These are phyloP conservation scores for Agrochola macilenta DNA, from an alignment of 2,888 invertebrate species.

Conservation along the genomic window DNA sequence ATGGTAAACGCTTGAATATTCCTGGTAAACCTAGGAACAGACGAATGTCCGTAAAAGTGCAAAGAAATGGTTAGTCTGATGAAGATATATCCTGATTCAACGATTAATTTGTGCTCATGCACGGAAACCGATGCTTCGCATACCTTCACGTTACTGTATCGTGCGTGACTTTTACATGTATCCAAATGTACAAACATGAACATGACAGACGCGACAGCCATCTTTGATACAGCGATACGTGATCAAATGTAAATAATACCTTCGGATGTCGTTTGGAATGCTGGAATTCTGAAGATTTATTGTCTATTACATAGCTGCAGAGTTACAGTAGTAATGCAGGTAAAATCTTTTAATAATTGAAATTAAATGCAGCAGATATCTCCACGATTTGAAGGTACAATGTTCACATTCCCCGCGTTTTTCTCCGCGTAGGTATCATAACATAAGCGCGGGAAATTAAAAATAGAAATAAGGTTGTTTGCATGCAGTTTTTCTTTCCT, in stretches of 20 bases:
- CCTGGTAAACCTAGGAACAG: neutral
- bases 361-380: constrained; percentile 20
- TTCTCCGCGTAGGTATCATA: neutral
- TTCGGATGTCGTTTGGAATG: constrained; percentile 46
- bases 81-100: constrained; percentile 52
- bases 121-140: constrained; percentile 57
- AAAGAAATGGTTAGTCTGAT: constrained; percentile 33
- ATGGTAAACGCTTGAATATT: neutral
- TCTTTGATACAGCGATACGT: constrained; percentile 53
- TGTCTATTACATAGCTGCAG: constrained; percentile 25
- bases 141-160: constrained; percentile 57
- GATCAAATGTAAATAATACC: constrained; percentile 50
- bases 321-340: constrained; percentile 12
- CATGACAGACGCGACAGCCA: constrained; percentile 38
- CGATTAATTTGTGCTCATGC: constrained; percentile 57
- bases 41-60: neutral
- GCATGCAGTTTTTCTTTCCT: neutral
- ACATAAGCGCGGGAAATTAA: neutral
- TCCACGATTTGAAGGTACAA: constrained; percentile 11
- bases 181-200: constrained; percentile 44
- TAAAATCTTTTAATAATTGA: constrained; percentile 39
- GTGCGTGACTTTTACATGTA: constrained; percentile 57
- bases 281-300: constrained; percentile 39
- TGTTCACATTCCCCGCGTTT: constrained; percentile 15
- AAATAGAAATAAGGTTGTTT: constrained; percentile 1